phyloP scores from a whole-genome alignment of 92 coral and sea anemone genomes.

The Porites evermanni region DNA sequence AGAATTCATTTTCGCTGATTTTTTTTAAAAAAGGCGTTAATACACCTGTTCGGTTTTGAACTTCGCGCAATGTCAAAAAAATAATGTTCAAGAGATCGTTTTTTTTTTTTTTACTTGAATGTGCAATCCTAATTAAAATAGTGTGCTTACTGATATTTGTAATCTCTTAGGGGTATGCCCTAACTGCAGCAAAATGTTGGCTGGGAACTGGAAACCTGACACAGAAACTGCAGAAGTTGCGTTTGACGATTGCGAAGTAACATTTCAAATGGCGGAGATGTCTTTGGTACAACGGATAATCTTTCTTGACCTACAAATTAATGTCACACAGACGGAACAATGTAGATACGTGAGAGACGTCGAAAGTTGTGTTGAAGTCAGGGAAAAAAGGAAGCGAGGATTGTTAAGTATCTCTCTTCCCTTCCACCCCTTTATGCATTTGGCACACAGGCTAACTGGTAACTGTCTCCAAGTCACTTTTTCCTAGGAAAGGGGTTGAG shows the following conservation, averaged over 20 bases:
- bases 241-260: conserved; percentile 35
- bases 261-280: conserved; percentile 33
- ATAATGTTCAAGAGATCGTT: neutral
- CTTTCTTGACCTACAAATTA: conserved; percentile 5
- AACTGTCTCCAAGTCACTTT: too few species aligned
- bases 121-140: neutral
- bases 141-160: conserved; percentile 10
- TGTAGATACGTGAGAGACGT: neutral
- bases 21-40: neutral
- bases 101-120: conserved; percentile 3
- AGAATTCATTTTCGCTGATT: too few species aligned
- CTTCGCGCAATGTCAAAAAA: neutral
- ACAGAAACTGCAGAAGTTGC: conserved; percentile 11
- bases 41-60: neutral
- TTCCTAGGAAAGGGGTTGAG: too few species aligned
- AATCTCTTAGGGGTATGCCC: conserved; percentile 41
- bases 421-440: too few species aligned
- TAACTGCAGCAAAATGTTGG: conserved; percentile 40
- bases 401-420: neutral
- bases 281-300: conserved; percentile 3
- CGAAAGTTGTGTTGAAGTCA: neutral
- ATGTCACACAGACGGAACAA: neutral
- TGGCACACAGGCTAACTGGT: too few species aligned
- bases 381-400: neutral
- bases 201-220: conserved; percentile 13